These are phyloP conservation scores for Laterallus jamaicensis DNA, from an alignment of 2,113 vertebrate genomes.

Conservation along the genomic window DNA sequence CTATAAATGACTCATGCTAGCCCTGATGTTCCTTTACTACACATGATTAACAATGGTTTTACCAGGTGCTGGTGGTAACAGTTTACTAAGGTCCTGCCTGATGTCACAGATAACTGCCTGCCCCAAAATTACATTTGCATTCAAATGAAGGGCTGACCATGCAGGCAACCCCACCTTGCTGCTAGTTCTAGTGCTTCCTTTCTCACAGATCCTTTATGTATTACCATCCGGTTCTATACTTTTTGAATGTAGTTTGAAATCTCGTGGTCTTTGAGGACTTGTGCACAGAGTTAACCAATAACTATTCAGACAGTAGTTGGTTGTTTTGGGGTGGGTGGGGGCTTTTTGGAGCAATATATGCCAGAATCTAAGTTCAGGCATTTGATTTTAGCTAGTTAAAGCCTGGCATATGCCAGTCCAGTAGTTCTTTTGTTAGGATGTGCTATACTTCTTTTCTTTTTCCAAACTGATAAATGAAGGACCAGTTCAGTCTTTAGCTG, in stretches of 20 bases:
- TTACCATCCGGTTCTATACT: not conserved
- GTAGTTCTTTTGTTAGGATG: not conserved
- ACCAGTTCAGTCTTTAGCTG: not conserved
- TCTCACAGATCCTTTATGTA: slow-evolving; percentile 44
- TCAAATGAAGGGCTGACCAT: slow-evolving; percentile 82
- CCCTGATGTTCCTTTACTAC: slow-evolving; percentile 81
- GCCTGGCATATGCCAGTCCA: not conserved
- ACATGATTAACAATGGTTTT: slow-evolving; percentile 87
- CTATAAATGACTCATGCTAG: slow-evolving; percentile 80
- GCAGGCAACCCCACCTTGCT: slow-evolving; percentile 78
- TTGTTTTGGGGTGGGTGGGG: too few relatives aligned
- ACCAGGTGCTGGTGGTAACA: slow-evolving; percentile 84
- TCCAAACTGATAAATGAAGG: not conserved
- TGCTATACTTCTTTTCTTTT: not conserved
- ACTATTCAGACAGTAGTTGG: not conserved
- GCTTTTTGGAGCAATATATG: not conserved
- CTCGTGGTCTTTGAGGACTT: not conserved
- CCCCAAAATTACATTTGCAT: slow-evolving; percentile 87
- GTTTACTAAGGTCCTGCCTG: slow-evolving; percentile 82
- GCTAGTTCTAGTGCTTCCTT: slow-evolving; percentile 78
- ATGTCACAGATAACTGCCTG: slow-evolving; percentile 86
- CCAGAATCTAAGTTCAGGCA: not conserved
- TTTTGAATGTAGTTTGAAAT: not conserved
- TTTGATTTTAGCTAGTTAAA: not conserved
- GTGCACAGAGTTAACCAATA: not conserved